Evolutionary conservation across 1,140 invertebrate species (phyloP), one percentile per base, ranked within the genome.

Genomic region (Plutomurus gul): DNA sequence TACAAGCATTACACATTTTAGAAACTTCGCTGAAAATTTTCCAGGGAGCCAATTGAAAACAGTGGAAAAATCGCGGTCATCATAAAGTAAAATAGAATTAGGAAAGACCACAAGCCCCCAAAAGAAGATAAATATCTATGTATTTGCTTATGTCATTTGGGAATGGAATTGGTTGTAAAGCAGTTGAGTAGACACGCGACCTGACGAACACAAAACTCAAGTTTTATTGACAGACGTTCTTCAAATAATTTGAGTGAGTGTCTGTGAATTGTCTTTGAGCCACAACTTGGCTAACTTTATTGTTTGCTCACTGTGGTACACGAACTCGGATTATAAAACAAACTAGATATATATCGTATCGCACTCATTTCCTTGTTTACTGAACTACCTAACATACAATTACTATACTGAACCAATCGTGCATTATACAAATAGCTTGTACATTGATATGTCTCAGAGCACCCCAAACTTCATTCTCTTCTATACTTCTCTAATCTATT

Each of bases 121-220:
- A 75, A 51, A 5, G 73, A 36, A 30, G 20, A 22, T 65, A 25
- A 30, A 65, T 65, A n/a, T 65, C 22, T 27, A 16, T 16, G 60
- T 76, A 20, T 76, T 76, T 76, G 22, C 75, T 30, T 6, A 76
- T 60, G 47, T 76, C 75, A 76, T 76, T 18, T 76, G 75, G n/a
- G 27, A 76, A 60, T 60, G 75, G 40, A 76, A 40, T 76, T 25
- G 49, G 22, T 76, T 60, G 75, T 76, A 76, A 60, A 39, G 49
- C 36, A 51, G 39, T 56, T 30, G 8, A 60, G 33, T 4, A 25
- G 49, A 36, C 75, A 76, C 75, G 75, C 75, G 75, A 76, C 75
- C 49, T 65, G 56, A 36, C 56, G 16, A 33, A 65, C 27, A 30
- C 56, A 65, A 13, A 65, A n/a, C 27, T 33, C 16, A 7, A 65